Base-by-base conservation (phyloP, 2,113 vertebrate genomes). In the Nipponia nippon region DNA sequence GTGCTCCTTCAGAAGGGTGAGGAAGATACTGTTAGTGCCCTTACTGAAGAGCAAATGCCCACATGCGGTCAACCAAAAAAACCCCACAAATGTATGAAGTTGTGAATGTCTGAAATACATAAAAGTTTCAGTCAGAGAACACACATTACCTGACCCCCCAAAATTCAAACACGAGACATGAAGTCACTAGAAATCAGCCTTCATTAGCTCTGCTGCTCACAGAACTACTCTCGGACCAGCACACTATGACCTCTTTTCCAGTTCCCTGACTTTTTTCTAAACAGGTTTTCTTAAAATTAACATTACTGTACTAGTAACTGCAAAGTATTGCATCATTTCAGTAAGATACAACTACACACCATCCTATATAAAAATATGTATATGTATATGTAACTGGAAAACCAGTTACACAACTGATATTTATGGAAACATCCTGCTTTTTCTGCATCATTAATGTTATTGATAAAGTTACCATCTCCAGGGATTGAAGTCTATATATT, bases 61-160 rank as follows among this genome's bases (percentile, higher is more conserved):
- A 69, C 22, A 27, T 16, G 32, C 55, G 17, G 55, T 32, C 19
- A 78, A 47, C 5, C 7, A 65, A 55, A 90, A 86, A 36, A 15
- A 0, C 0, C 11, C 11, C 8, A 52, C 8, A 16, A 53, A 66
- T 16, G 27, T 62, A 81, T 0, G 0, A 80, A 72, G 25, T 4
- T 73, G 34, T 49, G 25, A 53, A n/a, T 62, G 16, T 29, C 30
- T 79, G 38, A 7, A 71, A 46, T 8, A 58, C 4, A 27, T 6
- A 36, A 44, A 56, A 58, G 12, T 30, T 83, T 76, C 44, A 73
- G 25, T 36, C 12, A 66, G 38, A 83, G 38, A 75, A 89, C 4
- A 7, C 7, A 23, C 25, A 29, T 53, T 40, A 44, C 14, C 34
- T 49, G 56, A 49, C 7, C 2, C 19, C 34, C 6, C 13, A 30